Conservation (phyloP, 2,797 vertebrate genomes). For the Diceros bicornis region DNA sequence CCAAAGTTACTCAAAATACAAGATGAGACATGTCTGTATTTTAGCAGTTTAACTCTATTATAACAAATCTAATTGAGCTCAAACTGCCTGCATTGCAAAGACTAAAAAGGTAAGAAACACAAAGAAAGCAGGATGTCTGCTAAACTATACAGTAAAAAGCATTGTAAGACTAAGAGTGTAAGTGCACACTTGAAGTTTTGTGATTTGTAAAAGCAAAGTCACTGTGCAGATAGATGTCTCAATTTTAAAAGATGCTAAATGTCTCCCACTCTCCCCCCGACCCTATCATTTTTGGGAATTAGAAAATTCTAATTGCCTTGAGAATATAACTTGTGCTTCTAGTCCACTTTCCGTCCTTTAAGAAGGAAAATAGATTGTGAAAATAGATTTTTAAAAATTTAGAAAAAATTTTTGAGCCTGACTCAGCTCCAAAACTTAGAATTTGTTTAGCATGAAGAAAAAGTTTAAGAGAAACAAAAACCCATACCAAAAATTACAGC, state of each 20-base stretch:
- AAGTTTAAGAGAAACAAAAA: background rate
- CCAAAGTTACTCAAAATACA: conserved; percentile 75
- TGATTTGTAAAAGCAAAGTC: conserved; percentile 30
- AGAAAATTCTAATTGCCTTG: conserved; percentile 43
- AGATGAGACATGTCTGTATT: conserved; percentile 70
- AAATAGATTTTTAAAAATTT: background rate
- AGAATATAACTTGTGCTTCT: background rate
- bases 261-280: accelerated
- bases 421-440: background rate
- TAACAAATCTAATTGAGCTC: conserved; percentile 68
- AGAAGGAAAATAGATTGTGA: background rate
- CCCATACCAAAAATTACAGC: background rate
- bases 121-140: conserved; percentile 8
- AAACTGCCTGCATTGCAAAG: conserved; percentile 24
- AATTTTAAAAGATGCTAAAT: background rate
- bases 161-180: conserved; percentile 8
- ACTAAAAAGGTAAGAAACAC: background rate
- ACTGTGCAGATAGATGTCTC: background rate
- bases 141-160: conserved; percentile 47
- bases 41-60: conserved; percentile 61
- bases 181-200: background rate
- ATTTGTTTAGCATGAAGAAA: background rate
- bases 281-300: background rate
- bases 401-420: background rate
- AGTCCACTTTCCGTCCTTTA: background rate